These are phyloP conservation scores for Akabosia matsudoensis DNA, from an alignment of 1,140 invertebrate genomes.

Conservation along the genomic window DNA sequence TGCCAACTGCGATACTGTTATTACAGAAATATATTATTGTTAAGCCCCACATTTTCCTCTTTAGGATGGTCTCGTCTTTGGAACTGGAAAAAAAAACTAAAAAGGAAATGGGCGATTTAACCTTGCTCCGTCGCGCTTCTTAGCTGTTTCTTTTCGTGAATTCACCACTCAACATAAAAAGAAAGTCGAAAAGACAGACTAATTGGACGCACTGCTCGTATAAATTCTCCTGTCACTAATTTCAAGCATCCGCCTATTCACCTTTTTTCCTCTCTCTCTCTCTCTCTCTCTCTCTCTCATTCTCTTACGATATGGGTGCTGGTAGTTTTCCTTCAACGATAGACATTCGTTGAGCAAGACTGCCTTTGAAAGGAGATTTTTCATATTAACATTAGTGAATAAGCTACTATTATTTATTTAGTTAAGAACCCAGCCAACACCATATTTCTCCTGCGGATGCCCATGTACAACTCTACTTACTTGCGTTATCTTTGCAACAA, in stretches of 20 bases:
- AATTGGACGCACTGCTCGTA: conserved; percentile 34
- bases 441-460: too few relatives aligned
- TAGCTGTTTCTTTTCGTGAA: background rate
- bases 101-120: conserved; percentile 41
- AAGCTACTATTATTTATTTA: too few relatives aligned
- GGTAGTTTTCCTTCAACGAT: too few relatives aligned
- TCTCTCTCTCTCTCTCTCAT: background rate
- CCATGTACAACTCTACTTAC: too few relatives aligned
- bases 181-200: conserved; percentile 25
- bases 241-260: conserved; percentile 21
- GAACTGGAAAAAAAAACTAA: conserved; percentile 16
- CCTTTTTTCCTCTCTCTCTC: background rate
- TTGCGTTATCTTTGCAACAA: too few relatives aligned
- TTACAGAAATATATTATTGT: conserved; percentile 1
- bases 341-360: too few relatives aligned
- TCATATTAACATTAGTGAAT: too few relatives aligned
- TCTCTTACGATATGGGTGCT: background rate
- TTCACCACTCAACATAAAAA: background rate
- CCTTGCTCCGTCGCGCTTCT: background rate
- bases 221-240: conserved; percentile 28
- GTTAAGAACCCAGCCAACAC: too few relatives aligned
- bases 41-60: background rate
- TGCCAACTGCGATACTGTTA: background rate
- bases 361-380: too few relatives aligned
- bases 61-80: background rate